Percentiles rank a stretch among this genome's conserved stretches.
These are phyloP conservation scores for Psephotus haematonotus DNA, from an alignment of 2,113 vertebrate species.

Conservation along the genomic window DNA sequence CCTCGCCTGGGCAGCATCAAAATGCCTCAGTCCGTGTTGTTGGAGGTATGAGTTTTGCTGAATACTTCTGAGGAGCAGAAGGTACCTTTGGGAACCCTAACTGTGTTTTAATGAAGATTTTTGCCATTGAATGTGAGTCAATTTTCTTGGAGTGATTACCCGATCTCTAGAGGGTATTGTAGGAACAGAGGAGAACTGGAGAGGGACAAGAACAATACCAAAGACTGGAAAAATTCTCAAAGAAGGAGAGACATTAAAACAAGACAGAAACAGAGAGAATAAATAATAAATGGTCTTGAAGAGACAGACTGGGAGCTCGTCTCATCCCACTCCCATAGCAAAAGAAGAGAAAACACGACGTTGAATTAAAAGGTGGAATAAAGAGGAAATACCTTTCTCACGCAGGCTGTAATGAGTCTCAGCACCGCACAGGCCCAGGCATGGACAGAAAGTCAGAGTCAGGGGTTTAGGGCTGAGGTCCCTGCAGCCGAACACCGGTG, in stretches of 20 bases:
- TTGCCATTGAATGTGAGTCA: conserved; percentile 49
- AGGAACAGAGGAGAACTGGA: conserved; percentile 38
- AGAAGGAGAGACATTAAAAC: conserved; percentile 47
- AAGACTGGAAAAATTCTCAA: conserved; percentile 22
- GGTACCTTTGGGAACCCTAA: conserved; percentile 33
- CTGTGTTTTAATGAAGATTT: conserved; percentile 57
- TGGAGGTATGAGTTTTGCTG: background rate
- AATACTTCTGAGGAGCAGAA: background rate
- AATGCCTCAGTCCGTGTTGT: background rate
- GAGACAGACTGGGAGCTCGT: background rate
- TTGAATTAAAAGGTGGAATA: conserved; percentile 17
- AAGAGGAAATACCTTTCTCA: background rate
- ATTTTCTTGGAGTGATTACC: conserved; percentile 58
- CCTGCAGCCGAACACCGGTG: fast-evolving
- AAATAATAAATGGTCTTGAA: conserved; percentile 60
- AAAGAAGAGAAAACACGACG: background rate
- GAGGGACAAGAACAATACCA: conserved; percentile 32
- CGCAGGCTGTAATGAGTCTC: background rate
- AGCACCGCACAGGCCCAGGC: fast-evolving
- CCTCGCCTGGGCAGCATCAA: background rate
- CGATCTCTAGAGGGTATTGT: conserved; percentile 45
- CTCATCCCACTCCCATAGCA: background rate
- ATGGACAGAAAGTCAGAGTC: background rate
- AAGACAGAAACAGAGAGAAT: conserved; percentile 54
- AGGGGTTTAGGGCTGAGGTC: background rate